Evolutionary conservation across 2,113 vertebrate species (phyloP), one percentile per base, ranked within the genome.

Genomic region (Myxocyprinus asiaticus): DNA sequence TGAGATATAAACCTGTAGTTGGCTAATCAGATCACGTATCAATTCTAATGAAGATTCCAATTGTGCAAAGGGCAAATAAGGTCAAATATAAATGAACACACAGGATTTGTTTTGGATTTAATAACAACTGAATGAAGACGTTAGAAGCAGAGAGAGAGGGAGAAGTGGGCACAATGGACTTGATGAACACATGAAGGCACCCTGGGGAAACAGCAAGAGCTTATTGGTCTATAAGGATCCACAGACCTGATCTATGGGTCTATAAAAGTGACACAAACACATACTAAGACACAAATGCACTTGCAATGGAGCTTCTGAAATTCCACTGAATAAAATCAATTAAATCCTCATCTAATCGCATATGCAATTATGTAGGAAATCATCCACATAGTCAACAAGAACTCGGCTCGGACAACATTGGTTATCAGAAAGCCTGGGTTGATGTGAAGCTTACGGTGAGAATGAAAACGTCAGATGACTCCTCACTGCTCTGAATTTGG

Each of bases 311-410:
- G 22, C 9, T 66, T 9, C 50, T 55, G 50, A 65, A 65, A 76
- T 7, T 65, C 14, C 14, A 15, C 55, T 7, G 55, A 58, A 15
- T 15, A n/a, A 58, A 75, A 63, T 64, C 51, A 51, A 15, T 64
- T 12, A 8, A 65, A 76, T 76, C 61, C 55, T 44, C 59, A 33
- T 50, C 44, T 45, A 63, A 74, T 74, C 11, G 47, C 15, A 51
- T 76, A 53, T 65, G 61, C 73, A 63, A 76, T 76, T 76, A 76
- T 76, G 47, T 43, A 76, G 62, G 62, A 65, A 76, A 76, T 65
- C 22, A 14, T 55, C 74, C 58, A 50, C 72, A 50, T 51, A 74
- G 62, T 74, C 33, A 53, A 48, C 12, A 63, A 11, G 17, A 65
- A 44, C 14, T 12, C 48, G 10, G 14, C 22, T 15, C 10, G 50